A percentile compares a stretch with the other conserved stretches of the same genome.
Conservation (phyloP, 2,113 vertebrate species). For the Mus musculus region GRCm39 chr8:102489501-102490000, state of each 20-base stretch:
- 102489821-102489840: not conserved
- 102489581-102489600: constrained; percentile 75
- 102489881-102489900: not conserved
- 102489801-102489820: not conserved
- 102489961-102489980: not conserved
- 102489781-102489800: not conserved
- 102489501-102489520: constrained; percentile 74
- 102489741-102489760: not conserved
- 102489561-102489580: constrained; percentile 76
- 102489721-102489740: not conserved
- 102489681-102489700: constrained; percentile 10
- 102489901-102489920: not conserved
- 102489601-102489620: not conserved
- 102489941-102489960: not conserved
- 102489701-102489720: constrained; percentile 1
- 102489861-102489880: not conserved
- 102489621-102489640: constrained; percentile 58
- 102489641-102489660: constrained; percentile 65
- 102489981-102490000: not conserved
- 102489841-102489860: not conserved
- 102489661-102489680: not conserved
- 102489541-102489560: constrained; percentile 77
- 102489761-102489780: not conserved
- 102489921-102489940: not conserved
- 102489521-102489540: constrained; percentile 75